Percentiles rank a stretch among this genome's conserved stretches.
Conservation (phyloP, 2,797 vertebrate species). For the Pitangus sulphuratus region DNA sequence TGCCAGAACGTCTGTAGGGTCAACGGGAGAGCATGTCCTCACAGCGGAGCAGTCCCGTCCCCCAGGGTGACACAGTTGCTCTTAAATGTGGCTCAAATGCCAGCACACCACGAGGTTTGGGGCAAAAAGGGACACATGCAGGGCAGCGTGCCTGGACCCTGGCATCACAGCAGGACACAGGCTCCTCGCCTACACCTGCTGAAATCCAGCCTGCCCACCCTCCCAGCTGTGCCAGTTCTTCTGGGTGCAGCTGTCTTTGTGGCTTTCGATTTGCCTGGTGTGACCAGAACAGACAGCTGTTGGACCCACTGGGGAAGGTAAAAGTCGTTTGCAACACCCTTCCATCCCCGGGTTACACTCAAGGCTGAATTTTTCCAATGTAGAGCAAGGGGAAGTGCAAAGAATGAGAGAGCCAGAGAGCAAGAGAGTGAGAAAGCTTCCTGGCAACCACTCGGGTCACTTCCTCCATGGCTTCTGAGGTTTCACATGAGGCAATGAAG, state of each 20-base stretch:
- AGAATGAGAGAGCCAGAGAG: not conserved
- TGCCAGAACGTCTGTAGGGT: not conserved
- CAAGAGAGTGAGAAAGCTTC: not conserved
- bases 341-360: accelerated
- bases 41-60: accelerated
- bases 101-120: accelerated
- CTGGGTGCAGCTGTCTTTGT: not conserved
- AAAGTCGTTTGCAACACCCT: not conserved
- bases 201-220: not conserved
- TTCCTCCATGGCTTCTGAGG: not conserved
- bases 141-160: not conserved
- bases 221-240: not conserved
- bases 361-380: not conserved
- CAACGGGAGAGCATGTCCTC: accelerated
- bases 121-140: accelerated
- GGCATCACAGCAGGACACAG: accelerated
- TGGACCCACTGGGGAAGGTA: not conserved
- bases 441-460: not conserved
- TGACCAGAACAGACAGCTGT: accelerated
- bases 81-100: accelerated
- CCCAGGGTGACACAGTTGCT: accelerated
- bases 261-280: not conserved
- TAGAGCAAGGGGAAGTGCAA: not conserved
- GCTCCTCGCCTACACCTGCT: not conserved
- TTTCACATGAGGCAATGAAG: not conserved